phyloP scores from a whole-genome alignment of 2,888 invertebrate species.

The Lordiphosa fenestrarum region DNA sequence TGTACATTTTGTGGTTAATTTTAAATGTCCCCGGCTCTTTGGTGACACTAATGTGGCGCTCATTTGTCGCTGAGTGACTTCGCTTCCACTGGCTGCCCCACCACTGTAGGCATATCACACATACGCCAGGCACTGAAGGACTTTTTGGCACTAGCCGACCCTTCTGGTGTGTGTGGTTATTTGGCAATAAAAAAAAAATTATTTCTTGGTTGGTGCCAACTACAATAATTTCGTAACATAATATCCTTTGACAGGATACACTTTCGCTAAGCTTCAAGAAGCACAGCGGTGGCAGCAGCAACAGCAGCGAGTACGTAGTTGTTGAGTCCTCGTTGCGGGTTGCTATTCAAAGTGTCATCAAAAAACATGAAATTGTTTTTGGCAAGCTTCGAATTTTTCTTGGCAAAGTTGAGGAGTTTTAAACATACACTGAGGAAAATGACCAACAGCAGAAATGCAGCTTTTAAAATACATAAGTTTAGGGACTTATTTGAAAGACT shows the following conservation, averaged over 20 bases:
- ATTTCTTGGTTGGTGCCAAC: slow-evolving; percentile 53
- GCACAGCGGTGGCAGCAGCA: slow-evolving; percentile 41
- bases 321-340: slow-evolving; percentile 1
- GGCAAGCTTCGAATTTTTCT: slow-evolving; percentile 19
- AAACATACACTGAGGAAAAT: too few relatives aligned
- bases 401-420: background rate
- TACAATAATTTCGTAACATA: slow-evolving; percentile 61
- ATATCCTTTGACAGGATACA: slow-evolving; percentile 64
- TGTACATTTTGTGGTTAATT: slow-evolving; percentile 32
- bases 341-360: slow-evolving; percentile 52
- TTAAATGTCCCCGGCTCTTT: too few relatives aligned
- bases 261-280: slow-evolving; percentile 59
- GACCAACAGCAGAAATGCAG: too few relatives aligned
- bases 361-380: slow-evolving; percentile 58
- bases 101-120: too few relatives aligned
- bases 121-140: too few relatives aligned
- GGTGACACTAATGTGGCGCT: slow-evolving; percentile 50
- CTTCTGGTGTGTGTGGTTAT: slow-evolving; percentile 24
- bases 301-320: slow-evolving; percentile 3
- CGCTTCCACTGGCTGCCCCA: too few relatives aligned
- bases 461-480: too few relatives aligned
- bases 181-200: slow-evolving; percentile 15
- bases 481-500: too few relatives aligned
- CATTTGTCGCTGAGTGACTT: slow-evolving; percentile 46
- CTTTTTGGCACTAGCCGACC: too few relatives aligned